Conservation (phyloP, 1,140 invertebrate genomes). For the Pristionchus pacificus region DNA sequence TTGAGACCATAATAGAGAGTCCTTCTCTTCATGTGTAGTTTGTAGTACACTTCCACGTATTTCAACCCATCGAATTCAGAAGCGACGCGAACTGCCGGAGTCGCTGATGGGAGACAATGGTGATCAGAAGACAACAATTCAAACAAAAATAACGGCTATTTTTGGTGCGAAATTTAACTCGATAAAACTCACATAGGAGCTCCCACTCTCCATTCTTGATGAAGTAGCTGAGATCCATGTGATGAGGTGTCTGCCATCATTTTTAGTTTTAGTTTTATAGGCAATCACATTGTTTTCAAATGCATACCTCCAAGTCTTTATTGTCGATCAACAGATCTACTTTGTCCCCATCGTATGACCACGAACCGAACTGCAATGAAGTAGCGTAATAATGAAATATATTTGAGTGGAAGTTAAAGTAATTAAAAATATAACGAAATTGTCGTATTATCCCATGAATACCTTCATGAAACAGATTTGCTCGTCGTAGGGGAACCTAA, state of each 20-base stretch:
- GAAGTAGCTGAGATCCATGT: constrained; percentile 64
- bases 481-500: constrained; percentile 61
- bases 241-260: too few species aligned
- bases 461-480: constrained; percentile 61
- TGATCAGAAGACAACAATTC: constrained; percentile 5
- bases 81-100: constrained; percentile 23
- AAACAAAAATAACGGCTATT: too few species aligned
- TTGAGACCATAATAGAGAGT: constrained; percentile 89
- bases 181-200: constrained; percentile 44
- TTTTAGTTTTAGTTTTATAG: constrained; percentile 13
- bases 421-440: background rate
- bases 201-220: constrained; percentile 61
- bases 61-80: constrained; percentile 36
- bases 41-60: constrained; percentile 49
- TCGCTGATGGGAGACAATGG: constrained; percentile 13
- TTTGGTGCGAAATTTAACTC: too few species aligned
- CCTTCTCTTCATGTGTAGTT: constrained; percentile 67
- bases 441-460: constrained; percentile 1
- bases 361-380: constrained; percentile 78
- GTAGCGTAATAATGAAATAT: too few species aligned
- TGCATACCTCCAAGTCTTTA: too few species aligned
- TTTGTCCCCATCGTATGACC: constrained; percentile 85
- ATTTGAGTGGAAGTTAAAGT: background rate
- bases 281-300: background rate
- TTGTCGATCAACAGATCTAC: constrained; percentile 48